These are phyloP conservation scores for Brachypalpus laphriformis DNA, from an alignment of 2,888 invertebrate species.

Conservation along the genomic window DNA sequence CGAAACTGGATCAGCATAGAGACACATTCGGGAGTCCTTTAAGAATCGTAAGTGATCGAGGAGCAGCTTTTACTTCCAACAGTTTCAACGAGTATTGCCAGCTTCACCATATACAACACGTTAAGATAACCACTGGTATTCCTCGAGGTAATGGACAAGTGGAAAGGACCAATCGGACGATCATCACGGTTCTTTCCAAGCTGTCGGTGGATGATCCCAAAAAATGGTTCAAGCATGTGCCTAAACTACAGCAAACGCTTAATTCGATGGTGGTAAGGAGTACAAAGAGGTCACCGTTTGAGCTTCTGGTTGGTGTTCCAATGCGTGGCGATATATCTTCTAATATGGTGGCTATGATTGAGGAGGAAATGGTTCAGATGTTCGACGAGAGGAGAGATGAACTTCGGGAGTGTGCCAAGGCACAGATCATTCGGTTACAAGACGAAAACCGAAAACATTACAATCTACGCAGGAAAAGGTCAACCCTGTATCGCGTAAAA, in stretches of 20 bases:
- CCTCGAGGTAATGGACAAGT: slow-evolving; percentile 1
- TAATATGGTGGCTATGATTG: neutral
- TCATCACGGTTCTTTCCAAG: neutral
- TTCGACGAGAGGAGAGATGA: too few species aligned
- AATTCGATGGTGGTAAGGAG: neutral
- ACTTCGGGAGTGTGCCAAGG: too few species aligned
- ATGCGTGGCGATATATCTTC: neutral
- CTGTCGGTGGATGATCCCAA: slow-evolving; percentile 1
- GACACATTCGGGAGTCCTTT: too few species aligned
- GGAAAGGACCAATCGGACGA: neutral
- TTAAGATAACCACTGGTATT: neutral
- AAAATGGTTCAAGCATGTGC: slow-evolving; percentile 3
- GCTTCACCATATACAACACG: neutral
- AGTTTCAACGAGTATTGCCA: neutral
- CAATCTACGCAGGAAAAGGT: too few species aligned
- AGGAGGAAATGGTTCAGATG: neutral
- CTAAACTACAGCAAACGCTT: neutral
- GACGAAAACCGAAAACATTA: too few species aligned
- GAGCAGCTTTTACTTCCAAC: neutral
- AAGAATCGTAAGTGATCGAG: too few species aligned
- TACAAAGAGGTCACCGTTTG: neutral
- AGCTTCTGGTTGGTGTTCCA: neutral
- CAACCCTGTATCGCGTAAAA: too few species aligned
- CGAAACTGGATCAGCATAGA: too few species aligned
- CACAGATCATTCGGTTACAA: too few species aligned